Conservation (phyloP, 2,113 vertebrate species). For the Cyrtonyx montezumae region DNA sequence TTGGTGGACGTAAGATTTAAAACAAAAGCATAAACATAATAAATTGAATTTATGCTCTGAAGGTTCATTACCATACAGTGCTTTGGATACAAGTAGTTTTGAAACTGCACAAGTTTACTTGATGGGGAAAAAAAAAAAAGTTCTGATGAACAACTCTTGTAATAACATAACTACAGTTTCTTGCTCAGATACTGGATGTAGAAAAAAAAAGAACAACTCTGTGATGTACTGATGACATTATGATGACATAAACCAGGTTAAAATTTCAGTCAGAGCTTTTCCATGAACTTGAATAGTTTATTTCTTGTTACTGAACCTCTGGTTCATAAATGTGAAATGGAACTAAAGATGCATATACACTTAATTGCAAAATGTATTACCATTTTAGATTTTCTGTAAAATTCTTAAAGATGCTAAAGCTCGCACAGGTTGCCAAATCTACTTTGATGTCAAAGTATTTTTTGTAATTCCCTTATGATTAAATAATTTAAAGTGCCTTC, state of each 20-base stretch:
- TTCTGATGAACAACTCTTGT: neutral
- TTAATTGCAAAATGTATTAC: neutral
- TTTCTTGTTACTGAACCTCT: neutral
- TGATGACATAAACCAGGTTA: too few species aligned
- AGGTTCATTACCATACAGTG: neutral
- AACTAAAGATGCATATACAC: neutral
- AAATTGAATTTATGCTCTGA: neutral
- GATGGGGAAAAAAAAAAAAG: neutral
- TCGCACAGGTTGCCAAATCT: neutral
- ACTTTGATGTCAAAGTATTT: conserved; percentile 40
- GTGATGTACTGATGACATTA: too few species aligned
- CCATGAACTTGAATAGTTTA: neutral
- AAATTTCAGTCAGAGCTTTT: neutral
- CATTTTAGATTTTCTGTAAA: neutral
- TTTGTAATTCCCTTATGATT: conserved; percentile 49
- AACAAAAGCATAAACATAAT: neutral
- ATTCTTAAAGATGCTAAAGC: neutral
- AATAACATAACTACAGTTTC: neutral
- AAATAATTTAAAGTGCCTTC: neutral
- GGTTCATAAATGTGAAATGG: neutral
- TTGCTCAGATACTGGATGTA: neutral
- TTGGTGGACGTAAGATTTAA: neutral
- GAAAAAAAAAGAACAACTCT: neutral
- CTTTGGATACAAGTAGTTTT: neutral
- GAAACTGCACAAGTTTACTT: neutral